phyloP scores from a whole-genome alignment of 1,140 invertebrate genomes.

The Ceratina australensis region DNA sequence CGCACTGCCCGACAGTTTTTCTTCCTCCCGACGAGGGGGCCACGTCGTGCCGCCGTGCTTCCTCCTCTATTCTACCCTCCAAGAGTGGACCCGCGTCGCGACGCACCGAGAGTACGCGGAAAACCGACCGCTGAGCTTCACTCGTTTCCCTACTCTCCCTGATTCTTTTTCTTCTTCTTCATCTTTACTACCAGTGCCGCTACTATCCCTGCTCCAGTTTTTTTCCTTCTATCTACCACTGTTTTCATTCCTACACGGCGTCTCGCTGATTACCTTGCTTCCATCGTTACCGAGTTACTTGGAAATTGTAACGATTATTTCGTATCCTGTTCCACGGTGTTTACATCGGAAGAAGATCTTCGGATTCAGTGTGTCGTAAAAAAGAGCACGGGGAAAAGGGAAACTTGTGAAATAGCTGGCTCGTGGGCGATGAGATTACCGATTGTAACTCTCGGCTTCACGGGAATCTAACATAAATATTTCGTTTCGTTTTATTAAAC shows the following conservation, averaged over 20 bases:
- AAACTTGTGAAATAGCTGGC: conserved; percentile 17
- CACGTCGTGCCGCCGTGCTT: conserved; percentile 4
- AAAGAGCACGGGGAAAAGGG: conserved; percentile 1
- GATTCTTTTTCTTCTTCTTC: too few species aligned
- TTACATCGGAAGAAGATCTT: neutral
- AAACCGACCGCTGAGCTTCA: neutral
- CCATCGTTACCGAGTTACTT: neutral
- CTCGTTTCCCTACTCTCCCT: too few species aligned
- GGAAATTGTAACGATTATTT: neutral
- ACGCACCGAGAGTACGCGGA: conserved; percentile 26
- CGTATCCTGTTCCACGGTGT: neutral
- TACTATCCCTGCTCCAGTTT: conserved; percentile 6
- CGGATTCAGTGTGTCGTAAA: neutral
- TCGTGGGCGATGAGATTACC: neutral
- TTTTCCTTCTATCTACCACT: neutral
- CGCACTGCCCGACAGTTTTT: conserved; percentile 48
- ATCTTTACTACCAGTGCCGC: conserved; percentile 14
- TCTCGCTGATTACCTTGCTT: neutral
- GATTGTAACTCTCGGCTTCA: neutral
- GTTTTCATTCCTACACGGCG: neutral
- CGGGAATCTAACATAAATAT: too few species aligned
- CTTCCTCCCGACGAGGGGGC: conserved; percentile 32
- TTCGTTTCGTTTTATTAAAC: too few species aligned
- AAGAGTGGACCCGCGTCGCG: conserved; percentile 42
- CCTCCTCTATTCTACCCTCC: conserved; percentile 10